phyloP scores from a whole-genome alignment of 1,140 invertebrate genomes.

The Diorhabda sublineata region DNA sequence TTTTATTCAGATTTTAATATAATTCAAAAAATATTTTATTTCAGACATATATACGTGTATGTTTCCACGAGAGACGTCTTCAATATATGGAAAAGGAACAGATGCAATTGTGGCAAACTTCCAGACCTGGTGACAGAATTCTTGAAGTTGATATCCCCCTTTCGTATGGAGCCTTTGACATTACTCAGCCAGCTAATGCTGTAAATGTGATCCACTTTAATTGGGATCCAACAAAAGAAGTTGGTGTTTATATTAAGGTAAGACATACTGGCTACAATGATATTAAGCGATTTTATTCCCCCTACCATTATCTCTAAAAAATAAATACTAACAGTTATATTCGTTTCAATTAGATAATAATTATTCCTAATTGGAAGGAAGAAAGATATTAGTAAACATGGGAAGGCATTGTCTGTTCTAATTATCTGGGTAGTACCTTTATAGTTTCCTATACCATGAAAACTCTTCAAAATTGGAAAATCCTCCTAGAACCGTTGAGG shows the following conservation, averaged over 20 bases:
- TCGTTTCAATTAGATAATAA: too few species aligned
- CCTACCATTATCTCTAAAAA: too few species aligned
- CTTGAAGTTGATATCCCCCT: conserved; percentile 90
- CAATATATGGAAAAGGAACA: conserved; percentile 95
- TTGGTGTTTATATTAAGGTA: conserved; percentile 89
- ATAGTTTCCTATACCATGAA: too few species aligned
- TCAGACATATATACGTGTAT: conserved; percentile 75
- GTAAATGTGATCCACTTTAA: conserved; percentile 84
- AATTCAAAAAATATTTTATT: conserved; percentile 32
- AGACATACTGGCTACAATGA: conserved; percentile 2
- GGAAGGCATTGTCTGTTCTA: too few species aligned
- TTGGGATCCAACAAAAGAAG: conserved; percentile 96
- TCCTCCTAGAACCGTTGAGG: too few species aligned
- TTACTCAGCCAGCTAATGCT: conserved; percentile 67
- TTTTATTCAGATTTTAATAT: neutral
- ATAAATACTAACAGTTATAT: too few species aligned
- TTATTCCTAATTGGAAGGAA: too few species aligned
- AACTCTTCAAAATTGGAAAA: too few species aligned
- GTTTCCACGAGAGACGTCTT: conserved; percentile 92
- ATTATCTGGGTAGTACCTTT: too few species aligned
- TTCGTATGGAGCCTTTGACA: conserved; percentile 85
- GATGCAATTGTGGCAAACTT: conserved; percentile 83
- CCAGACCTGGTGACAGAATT: conserved; percentile 84
- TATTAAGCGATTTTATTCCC: too few species aligned
- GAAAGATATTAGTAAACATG: too few species aligned